phyloP scores from a whole-genome alignment of 2,888 invertebrate genomes.

The Antheraea assamensis region DNA sequence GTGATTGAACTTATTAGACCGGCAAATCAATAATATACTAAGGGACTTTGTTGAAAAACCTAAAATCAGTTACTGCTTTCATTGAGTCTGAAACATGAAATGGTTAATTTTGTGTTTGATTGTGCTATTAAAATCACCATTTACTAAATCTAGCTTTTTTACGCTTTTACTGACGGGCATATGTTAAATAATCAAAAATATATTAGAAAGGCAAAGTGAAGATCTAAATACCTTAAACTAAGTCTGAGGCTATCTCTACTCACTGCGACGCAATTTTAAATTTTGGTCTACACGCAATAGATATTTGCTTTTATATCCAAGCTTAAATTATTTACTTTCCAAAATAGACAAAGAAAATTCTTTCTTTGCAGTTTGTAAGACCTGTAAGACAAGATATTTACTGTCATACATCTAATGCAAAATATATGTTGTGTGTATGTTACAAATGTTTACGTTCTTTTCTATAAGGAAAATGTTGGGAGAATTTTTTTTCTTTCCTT shows the following conservation, averaged over 20 bases:
- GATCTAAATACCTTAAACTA: neutral
- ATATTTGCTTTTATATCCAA: neutral
- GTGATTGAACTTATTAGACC: too few species aligned
- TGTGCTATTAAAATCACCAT: too few species aligned
- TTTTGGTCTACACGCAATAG: neutral
- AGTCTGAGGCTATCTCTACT: neutral
- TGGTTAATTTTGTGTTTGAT: too few species aligned
- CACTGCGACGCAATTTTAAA: neutral
- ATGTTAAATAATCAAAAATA: too few species aligned
- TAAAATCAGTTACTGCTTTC: too few species aligned
- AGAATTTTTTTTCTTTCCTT: conserved; percentile 21
- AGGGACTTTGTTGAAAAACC: too few species aligned
- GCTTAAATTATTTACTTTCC: neutral
- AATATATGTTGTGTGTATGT: conserved; percentile 1
- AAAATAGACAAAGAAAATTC: neutral
- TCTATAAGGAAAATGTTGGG: conserved; percentile 23
- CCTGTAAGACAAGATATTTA: conserved; percentile 6
- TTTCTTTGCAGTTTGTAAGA: neutral
- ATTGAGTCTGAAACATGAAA: too few species aligned
- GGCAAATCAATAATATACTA: too few species aligned
- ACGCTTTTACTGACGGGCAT: too few species aligned
- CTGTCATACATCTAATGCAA: neutral
- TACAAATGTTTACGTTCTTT: conserved; percentile 19
- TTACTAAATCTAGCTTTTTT: too few species aligned
- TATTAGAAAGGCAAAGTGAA: too few species aligned